Evolutionary conservation across 2,888 invertebrate species (phyloP).

Genomic region (Itoplectis maculator): DNA sequence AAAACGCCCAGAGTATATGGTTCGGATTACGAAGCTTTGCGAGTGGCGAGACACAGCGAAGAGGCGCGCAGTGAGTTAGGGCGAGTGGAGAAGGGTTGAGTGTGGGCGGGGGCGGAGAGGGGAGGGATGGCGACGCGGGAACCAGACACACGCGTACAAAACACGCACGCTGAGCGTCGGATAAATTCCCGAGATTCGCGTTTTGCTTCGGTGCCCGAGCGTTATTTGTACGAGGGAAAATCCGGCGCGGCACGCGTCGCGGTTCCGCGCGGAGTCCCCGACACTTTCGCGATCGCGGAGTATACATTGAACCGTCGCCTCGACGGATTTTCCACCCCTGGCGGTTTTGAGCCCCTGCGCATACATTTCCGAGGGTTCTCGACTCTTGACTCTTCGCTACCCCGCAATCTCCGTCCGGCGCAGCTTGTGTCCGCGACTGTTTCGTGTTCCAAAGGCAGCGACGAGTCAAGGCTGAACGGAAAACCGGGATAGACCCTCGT

Average conservation of each 20-base stretch:
- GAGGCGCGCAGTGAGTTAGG: background rate
- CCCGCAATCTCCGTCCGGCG: background rate
- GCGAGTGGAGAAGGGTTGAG: background rate
- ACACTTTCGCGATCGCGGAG: constrained; percentile 21
- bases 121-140: constrained; percentile 24
- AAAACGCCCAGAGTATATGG: constrained; percentile 19
- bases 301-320: constrained; percentile 31
- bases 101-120: too few relatives aligned
- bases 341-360: background rate
- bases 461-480: background rate
- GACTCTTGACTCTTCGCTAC: constrained; percentile 26
- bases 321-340: constrained; percentile 35
- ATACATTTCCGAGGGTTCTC: constrained; percentile 32
- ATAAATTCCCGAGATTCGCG: constrained; percentile 52
- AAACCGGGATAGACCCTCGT: background rate
- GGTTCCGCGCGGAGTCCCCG: background rate
- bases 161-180: constrained; percentile 4
- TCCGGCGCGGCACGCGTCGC: constrained; percentile 9
- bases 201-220: constrained; percentile 26
- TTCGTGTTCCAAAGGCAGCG: constrained; percentile 8
- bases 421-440: constrained; percentile 16
- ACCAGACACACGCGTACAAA: constrained; percentile 7
- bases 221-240: constrained; percentile 47
- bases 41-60: constrained; percentile 26
- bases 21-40: constrained; percentile 45